Evolutionary conservation across 2,113 vertebrate genomes (phyloP).

Genomic region (Zosterops hypoxanthus): DNA sequence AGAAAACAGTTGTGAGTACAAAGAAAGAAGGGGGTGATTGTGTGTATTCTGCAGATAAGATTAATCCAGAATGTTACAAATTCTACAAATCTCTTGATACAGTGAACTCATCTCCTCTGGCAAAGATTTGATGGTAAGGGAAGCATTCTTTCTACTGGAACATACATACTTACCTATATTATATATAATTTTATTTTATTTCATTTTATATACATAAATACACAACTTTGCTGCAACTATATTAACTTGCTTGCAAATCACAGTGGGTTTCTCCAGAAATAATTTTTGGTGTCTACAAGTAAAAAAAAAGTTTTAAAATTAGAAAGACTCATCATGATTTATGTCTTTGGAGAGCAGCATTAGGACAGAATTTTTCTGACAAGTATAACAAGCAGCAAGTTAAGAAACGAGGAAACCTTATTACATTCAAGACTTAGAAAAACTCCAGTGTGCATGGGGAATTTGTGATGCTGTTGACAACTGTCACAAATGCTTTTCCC

Average conservation of each 20-base stretch:
- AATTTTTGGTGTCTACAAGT: neutral
- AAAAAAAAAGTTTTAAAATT: neutral
- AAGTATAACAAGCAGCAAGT: neutral
- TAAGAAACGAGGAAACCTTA: neutral
- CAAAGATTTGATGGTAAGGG: slow-evolving; percentile 1
- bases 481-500: neutral
- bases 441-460: neutral
- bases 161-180: fast-evolving
- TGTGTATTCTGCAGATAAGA: slow-evolving; percentile 15
- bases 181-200: neutral
- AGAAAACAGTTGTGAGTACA: slow-evolving; percentile 43
- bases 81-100: slow-evolving; percentile 37
- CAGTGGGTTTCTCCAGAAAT: neutral
- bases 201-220: too few relatives aligned
- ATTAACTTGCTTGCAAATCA: neutral
- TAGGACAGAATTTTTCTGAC: neutral
- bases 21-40: slow-evolving; percentile 36
- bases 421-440: neutral
- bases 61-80: slow-evolving; percentile 44
- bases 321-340: neutral
- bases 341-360: neutral
- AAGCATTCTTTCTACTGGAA: neutral
- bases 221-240: fast-evolving
- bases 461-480: neutral
- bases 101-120: slow-evolving; percentile 18